Evolutionary conservation across 2,888 invertebrate genomes (phyloP).

Genomic region (Cephus spinipes): DNA sequence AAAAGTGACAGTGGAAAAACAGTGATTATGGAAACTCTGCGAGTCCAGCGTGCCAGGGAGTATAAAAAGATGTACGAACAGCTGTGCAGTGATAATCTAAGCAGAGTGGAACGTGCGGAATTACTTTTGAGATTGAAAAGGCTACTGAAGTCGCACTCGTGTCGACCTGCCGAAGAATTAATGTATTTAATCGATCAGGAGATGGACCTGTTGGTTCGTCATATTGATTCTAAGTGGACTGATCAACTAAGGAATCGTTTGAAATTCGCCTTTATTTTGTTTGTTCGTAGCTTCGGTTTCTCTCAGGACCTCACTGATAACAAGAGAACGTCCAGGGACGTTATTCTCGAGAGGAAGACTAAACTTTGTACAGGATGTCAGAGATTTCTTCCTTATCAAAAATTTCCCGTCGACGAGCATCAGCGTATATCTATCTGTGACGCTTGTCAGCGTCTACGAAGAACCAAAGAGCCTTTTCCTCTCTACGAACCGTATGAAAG

Average conservation of each 20-base stretch:
- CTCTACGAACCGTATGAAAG: constrained; percentile 74
- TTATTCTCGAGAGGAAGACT: not conserved
- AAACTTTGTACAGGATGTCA: constrained; percentile 33
- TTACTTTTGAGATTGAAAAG: constrained; percentile 78
- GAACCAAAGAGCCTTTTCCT: constrained; percentile 20
- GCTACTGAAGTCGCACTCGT: constrained; percentile 73
- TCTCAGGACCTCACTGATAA: not conserved
- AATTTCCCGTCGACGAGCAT: constrained; percentile 18
- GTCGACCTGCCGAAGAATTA: constrained; percentile 71
- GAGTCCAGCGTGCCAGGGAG: constrained; percentile 81
- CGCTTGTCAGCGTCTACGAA: constrained; percentile 29
- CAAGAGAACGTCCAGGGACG: not conserved
- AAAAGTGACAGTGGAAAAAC: constrained; percentile 74
- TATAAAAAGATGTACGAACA: constrained; percentile 79
- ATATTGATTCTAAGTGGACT: constrained; percentile 72
- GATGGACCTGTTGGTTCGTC: constrained; percentile 76
- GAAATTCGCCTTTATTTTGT: constrained; percentile 38
- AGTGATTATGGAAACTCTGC: constrained; percentile 77
- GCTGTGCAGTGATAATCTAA: constrained; percentile 71
- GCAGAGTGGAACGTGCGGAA: constrained; percentile 75
- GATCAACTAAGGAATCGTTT: constrained; percentile 72
- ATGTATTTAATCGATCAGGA: constrained; percentile 78
- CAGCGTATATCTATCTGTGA: constrained; percentile 29
- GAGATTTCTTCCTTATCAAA: constrained; percentile 27
- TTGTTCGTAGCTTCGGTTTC: constrained; percentile 24